A percentile compares a stretch with the other conserved stretches of the same genome.
These are phyloP conservation scores for Oligia strigilis DNA, from an alignment of 2,888 invertebrate genomes.

Conservation along the genomic window DNA sequence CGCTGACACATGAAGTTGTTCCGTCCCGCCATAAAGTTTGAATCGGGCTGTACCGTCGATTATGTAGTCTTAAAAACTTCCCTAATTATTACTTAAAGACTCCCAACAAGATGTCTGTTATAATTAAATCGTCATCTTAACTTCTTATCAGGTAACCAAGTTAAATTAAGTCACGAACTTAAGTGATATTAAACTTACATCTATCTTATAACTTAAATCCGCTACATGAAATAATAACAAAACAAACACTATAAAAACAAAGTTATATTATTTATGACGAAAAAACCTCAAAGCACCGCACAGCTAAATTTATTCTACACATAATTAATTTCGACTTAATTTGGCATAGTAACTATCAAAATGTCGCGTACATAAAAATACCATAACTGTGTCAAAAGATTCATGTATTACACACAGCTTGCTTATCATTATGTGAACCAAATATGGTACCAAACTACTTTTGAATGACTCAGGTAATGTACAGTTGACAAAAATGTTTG, in stretches of 20 bases:
- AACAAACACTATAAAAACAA: no score
- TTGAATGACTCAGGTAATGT: slow-evolving; percentile 44
- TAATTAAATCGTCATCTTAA: not conserved
- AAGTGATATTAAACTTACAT: no score
- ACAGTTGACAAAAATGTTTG: slow-evolving; percentile 6
- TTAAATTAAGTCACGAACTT: not conserved
- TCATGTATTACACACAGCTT: slow-evolving; percentile 31
- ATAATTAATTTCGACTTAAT: slow-evolving; percentile 1
- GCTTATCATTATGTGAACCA: slow-evolving; percentile 44
- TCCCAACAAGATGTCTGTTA: not conserved
- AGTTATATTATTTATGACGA: not conserved
- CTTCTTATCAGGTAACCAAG: not conserved
- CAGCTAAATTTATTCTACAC: not conserved
- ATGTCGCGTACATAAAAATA: slow-evolving; percentile 24
- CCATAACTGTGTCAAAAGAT: slow-evolving; percentile 28
- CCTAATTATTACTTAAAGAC: not conserved
- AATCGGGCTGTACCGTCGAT: not conserved
- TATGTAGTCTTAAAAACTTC: not conserved
- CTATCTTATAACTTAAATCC: not conserved
- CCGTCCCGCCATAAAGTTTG: not conserved
- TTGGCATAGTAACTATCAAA: slow-evolving; percentile 16
- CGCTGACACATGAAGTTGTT: not conserved
- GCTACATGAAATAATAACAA: not conserved
- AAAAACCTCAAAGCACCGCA: not conserved
- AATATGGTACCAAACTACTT: slow-evolving; percentile 46